Conservation (phyloP, 2,113 vertebrate genomes). For the Amphilophus citrinellus region DNA sequence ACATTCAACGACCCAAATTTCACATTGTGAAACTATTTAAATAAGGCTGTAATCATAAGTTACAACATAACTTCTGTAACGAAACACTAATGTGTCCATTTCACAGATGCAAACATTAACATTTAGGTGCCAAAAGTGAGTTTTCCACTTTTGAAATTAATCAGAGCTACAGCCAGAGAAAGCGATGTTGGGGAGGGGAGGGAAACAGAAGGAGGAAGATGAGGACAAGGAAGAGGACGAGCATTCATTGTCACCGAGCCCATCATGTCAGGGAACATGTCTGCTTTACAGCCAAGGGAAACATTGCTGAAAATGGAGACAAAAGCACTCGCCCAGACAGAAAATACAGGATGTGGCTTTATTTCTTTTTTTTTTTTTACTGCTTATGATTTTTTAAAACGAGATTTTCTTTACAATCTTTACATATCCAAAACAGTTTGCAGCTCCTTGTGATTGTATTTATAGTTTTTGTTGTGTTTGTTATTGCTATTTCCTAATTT, state of each 20-base stretch:
- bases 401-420: not conserved
- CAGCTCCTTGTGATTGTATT: not conserved
- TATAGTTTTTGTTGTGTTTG: not conserved
- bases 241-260: slow-evolving; percentile 20
- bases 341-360: slow-evolving; percentile 1
- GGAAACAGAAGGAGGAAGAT: slow-evolving; percentile 46
- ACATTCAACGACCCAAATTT: not conserved
- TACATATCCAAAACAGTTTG: not conserved
- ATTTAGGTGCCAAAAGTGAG: not conserved
- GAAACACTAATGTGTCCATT: not conserved
- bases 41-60: not conserved
- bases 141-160: not conserved
- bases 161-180: not conserved
- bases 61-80: not conserved
- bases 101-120: slow-evolving; percentile 9
- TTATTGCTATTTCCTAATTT: not conserved
- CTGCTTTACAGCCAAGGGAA: slow-evolving; percentile 35
- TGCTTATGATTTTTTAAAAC: not conserved
- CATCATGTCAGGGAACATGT: slow-evolving; percentile 31
- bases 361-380: not conserved
- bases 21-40: not conserved
- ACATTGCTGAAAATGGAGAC: slow-evolving; percentile 21
- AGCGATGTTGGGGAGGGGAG: not conserved
- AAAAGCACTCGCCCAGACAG: slow-evolving; percentile 24
- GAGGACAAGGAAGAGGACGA: slow-evolving; percentile 49